Evolutionary conservation across 2,797 vertebrate species (phyloP).

Genomic region (Lutjanus campechanus): DNA sequence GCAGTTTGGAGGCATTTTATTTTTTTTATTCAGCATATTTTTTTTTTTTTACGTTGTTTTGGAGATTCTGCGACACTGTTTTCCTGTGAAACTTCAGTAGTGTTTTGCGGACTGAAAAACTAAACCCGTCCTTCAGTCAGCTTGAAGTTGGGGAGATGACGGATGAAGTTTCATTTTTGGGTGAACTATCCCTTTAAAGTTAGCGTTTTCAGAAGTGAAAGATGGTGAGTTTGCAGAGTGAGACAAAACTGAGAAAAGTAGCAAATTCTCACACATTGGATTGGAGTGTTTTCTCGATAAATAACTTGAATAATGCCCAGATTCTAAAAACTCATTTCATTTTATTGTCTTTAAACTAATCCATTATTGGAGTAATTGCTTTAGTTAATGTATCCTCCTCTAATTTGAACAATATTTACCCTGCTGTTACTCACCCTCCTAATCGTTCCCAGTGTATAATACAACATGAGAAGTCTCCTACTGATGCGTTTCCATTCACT

Average conservation of each 20-base stretch:
- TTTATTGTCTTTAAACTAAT: slow-evolving; percentile 3
- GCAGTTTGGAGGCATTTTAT: too few relatives aligned
- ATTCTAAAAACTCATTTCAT: background rate
- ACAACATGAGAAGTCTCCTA: background rate
- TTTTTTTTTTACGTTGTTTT: too few relatives aligned
- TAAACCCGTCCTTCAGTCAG: too few relatives aligned
- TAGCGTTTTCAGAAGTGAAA: background rate
- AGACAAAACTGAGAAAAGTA: background rate
- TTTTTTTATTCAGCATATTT: too few relatives aligned
- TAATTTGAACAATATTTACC: background rate
- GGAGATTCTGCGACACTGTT: too few relatives aligned
- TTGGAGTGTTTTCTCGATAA: background rate
- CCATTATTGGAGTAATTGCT: background rate
- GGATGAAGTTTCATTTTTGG: too few relatives aligned
- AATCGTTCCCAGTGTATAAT: background rate
- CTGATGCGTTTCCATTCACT: background rate
- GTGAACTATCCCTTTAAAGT: too few relatives aligned
- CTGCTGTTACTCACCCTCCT: background rate
- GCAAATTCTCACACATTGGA: background rate
- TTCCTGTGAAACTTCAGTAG: too few relatives aligned
- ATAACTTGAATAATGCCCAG: background rate
- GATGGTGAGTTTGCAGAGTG: background rate
- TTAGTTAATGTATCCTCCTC: background rate
- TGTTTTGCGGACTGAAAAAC: too few relatives aligned
- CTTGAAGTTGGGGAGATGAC: too few relatives aligned